Evolutionary conservation across 2,888 invertebrate genomes (phyloP).

Genomic region (Kryphioiulus occultus): DNA sequence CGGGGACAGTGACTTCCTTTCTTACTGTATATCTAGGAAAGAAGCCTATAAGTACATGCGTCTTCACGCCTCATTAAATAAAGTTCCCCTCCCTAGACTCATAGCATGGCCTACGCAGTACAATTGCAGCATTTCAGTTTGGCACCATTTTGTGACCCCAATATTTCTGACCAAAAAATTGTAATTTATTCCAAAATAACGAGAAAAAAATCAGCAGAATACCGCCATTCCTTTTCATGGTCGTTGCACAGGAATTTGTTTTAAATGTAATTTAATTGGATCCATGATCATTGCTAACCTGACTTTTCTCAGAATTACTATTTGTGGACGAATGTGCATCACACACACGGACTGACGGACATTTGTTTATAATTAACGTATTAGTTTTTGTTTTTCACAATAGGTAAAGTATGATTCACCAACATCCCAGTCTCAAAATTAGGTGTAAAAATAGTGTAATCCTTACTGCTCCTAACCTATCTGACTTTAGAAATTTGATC

Average conservation of each 20-base stretch:
- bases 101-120: neutral
- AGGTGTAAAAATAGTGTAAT: no score
- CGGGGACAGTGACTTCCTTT: constrained; percentile 26
- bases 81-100: neutral
- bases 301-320: neutral
- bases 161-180: neutral
- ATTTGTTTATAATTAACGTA: no score
- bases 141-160: constrained; percentile 17
- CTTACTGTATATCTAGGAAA: neutral
- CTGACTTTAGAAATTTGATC: no score
- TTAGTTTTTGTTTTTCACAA: no score
- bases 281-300: neutral
- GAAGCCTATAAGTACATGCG: constrained; percentile 20
- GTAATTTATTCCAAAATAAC: neutral
- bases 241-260: neutral
- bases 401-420: no score
- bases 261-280: neutral
- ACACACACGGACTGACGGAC: no score
- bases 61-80: neutral
- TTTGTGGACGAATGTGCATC: no score
- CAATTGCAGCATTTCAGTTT: neutral
- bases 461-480: no score
- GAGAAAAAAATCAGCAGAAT: neutral
- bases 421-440: no score
- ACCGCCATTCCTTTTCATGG: neutral